phyloP scores from a whole-genome alignment of 2,113 vertebrate genomes.

The Engystomops pustulosus region DNA sequence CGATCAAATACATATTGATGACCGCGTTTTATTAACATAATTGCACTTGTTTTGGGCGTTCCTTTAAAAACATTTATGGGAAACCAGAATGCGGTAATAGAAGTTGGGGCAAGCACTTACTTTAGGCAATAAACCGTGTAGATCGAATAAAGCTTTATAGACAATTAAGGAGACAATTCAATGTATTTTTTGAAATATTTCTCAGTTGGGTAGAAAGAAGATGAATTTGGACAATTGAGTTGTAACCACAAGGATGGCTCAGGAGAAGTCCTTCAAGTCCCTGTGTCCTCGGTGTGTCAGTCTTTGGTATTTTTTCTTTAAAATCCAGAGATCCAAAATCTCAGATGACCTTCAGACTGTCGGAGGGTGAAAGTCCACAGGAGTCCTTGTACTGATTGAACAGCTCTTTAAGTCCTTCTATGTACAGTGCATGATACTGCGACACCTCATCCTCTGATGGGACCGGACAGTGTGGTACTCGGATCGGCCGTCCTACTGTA shows the following conservation, averaged over 20 bases:
- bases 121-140: too few species aligned
- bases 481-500: slow-evolving; percentile 80
- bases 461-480: slow-evolving; percentile 64
- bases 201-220: neutral
- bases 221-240: too few species aligned
- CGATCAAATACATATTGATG: too few species aligned
- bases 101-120: too few species aligned
- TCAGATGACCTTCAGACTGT: slow-evolving; percentile 73
- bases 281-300: too few species aligned
- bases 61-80: too few species aligned
- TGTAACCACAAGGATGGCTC: too few species aligned
- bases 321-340: neutral
- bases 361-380: slow-evolving; percentile 73
- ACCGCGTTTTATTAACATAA: too few species aligned
- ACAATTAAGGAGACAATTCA: neutral
- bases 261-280: neutral
- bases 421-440: slow-evolving; percentile 77
- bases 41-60: too few species aligned
- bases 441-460: slow-evolving; percentile 76
- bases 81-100: too few species aligned
- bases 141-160: neutral
- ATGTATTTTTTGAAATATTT: neutral
- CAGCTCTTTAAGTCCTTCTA: slow-evolving; percentile 73
- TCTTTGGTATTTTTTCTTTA: neutral
- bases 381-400: slow-evolving; percentile 80